Percentiles rank a stretch among this genome's conserved stretches.
These are phyloP conservation scores for Mamestra brassicae DNA, from an alignment of 2,888 invertebrate species.

Conservation along the genomic window DNA sequence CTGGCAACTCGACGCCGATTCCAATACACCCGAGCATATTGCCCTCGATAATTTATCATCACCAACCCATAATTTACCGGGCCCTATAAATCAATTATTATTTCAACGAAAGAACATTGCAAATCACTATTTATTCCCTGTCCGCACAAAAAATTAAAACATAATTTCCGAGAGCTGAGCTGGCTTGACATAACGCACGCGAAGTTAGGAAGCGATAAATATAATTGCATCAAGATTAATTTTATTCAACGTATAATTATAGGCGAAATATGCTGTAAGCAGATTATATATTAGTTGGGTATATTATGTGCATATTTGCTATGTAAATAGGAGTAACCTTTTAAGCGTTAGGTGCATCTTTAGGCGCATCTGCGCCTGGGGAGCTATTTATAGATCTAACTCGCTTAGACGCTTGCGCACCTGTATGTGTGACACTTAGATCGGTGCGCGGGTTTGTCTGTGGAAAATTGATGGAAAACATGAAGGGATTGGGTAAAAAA, in stretches of 20 bases:
- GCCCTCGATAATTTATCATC: conserved; percentile 16
- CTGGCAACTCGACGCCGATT: not conserved
- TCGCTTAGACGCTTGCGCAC: conserved; percentile 67
- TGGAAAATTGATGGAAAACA: conserved; percentile 44
- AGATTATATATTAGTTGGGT: conserved; percentile 52
- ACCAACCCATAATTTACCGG: conserved; percentile 7
- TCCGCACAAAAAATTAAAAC: conserved; percentile 24
- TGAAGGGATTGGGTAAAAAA: too few species aligned
- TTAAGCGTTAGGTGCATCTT: conserved; percentile 70
- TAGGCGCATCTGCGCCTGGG: conserved; percentile 79
- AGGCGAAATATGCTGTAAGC: conserved; percentile 40
- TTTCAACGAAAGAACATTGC: conserved; percentile 12
- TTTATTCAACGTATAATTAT: conserved; percentile 62
- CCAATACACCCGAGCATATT: not conserved
- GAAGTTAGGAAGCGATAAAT: conserved; percentile 57
- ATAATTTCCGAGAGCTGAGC: conserved; percentile 17
- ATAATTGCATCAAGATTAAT: conserved; percentile 57
- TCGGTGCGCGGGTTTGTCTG: conserved; percentile 22
- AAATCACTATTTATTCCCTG: conserved; percentile 26
- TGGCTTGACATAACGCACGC: conserved; percentile 58
- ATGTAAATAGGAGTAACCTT: conserved; percentile 73
- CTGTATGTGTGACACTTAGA: conserved; percentile 44
- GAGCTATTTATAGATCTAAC: conserved; percentile 78
- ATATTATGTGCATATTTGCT: conserved; percentile 63
- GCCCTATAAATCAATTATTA: conserved; percentile 46